Evolutionary conservation across 1,140 invertebrate genomes (phyloP), one percentile per base, ranked within the genome.

Genomic region (Listronotus bonariensis): DNA sequence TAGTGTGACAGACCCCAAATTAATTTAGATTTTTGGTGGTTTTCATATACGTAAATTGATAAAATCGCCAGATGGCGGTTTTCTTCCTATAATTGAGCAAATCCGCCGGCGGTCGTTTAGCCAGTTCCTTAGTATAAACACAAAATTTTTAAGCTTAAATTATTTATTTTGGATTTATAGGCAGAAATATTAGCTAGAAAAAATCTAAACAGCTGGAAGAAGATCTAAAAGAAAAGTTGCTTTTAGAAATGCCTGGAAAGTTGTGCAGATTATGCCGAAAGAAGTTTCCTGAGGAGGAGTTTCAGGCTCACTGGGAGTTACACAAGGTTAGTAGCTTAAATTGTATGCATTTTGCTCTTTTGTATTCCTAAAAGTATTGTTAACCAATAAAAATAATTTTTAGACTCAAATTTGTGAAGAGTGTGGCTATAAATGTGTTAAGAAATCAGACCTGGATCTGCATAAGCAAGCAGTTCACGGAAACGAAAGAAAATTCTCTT

Each of bases 391-490:
- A 18, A 34, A 14, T 34, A 6, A 12, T 14, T 54, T 62, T 31
- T 31, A 64, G 61, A 32, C 36, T 11, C 14, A 68, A 40, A 58
- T 71, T 40, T 74, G 72, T 55, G 70, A 72, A 34, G 31, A 66
- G 14, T 74, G 72, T 54, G 71, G 69, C 6, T 48, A 57, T 11
- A 56, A 56, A 15, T 68, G 62, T 31, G 59, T 65, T 15, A 71
- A 68, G 54, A 74, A 73, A 61, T 70, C 67, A 3, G 70, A 74
- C 57, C 65, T 72, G 46, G 45, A 59, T 14, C 68, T 67, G 32
- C 74, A 75, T 38, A 65, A 54, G 15, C 82, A 84, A 49, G 80
- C 80, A 0, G 77, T 79, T 1, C 81, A 64, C 40, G 40, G 32
- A 40, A 14, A 46, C 14, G 61, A 83, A 63, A 79, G 80, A 38